Evolutionary conservation across 35 echinoderm and acorn worm genomes (phyloP).

Genomic region (Strongylocentrotus purpuratus): DNA sequence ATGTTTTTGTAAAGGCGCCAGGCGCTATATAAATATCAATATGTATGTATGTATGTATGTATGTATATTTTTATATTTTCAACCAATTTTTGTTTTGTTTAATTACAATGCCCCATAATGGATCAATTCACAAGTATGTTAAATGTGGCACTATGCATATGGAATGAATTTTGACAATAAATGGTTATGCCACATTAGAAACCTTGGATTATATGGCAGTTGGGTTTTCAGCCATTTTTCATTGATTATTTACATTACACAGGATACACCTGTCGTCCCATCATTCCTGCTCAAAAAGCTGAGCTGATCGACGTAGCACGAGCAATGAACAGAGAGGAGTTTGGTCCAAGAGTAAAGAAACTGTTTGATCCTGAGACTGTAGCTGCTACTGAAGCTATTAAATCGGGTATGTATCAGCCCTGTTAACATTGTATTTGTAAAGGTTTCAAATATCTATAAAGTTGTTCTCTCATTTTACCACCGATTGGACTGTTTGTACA

Average conservation of each 20-base stretch:
- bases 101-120: too few relatives aligned
- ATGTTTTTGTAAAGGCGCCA: too few relatives aligned
- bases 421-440: background rate
- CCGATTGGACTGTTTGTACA: background rate
- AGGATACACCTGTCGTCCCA: slow-evolving; percentile 88
- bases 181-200: too few relatives aligned
- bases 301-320: slow-evolving; percentile 88
- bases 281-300: slow-evolving; percentile 92
- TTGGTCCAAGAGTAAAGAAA: slow-evolving; percentile 85
- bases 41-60: too few relatives aligned
- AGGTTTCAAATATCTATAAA: background rate
- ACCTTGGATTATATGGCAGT: too few relatives aligned
- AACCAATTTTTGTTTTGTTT: too few relatives aligned
- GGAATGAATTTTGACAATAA: too few relatives aligned
- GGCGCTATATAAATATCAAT: too few relatives aligned
- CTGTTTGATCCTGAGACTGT: slow-evolving; percentile 95
- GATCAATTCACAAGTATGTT: too few relatives aligned
- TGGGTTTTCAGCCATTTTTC: too few relatives aligned
- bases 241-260: background rate
- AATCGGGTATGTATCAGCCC: slow-evolving; percentile 65
- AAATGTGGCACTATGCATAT: too few relatives aligned
- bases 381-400: slow-evolving; percentile 85
- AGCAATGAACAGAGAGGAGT: slow-evolving; percentile 96
- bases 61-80: too few relatives aligned
- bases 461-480: background rate